Conservation (phyloP, 2,797 vertebrate species). For the Ibycter americanus region DNA sequence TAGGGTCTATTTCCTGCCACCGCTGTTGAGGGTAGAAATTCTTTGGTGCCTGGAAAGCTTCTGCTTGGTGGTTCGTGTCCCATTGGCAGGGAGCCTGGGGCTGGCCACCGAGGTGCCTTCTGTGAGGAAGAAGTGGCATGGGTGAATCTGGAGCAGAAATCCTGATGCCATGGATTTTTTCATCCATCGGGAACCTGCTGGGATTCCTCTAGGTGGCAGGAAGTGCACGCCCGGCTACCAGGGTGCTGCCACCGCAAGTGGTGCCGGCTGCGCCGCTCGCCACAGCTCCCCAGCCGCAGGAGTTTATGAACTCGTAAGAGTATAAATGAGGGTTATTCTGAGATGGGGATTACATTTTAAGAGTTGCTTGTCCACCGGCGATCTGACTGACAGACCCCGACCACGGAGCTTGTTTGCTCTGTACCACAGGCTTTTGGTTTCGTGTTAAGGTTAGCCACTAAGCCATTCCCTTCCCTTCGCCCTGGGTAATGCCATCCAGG, state of each 20-base stretch:
- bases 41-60: background rate
- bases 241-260: rapidly evolving
- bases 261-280: background rate
- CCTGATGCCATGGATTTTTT: background rate
- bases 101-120: rapidly evolving
- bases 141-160: background rate
- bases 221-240: rapidly evolving
- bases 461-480: background rate
- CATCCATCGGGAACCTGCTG: background rate
- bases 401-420: background rate
- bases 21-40: background rate
- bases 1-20: conserved; percentile 52
- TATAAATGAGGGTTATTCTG: background rate
- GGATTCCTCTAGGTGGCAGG: conserved; percentile 54
- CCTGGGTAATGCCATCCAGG: background rate
- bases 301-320: background rate
- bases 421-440: background rate
- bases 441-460: background rate
- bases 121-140: rapidly evolving
- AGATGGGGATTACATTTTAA: background rate
- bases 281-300: background rate
- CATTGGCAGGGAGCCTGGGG: background rate
- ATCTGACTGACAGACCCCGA: background rate
- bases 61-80: rapidly evolving
- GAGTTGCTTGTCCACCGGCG: background rate